These are phyloP conservation scores for Sapayoa aenigma DNA, from an alignment of 2,113 vertebrate genomes.

Conservation along the genomic window DNA sequence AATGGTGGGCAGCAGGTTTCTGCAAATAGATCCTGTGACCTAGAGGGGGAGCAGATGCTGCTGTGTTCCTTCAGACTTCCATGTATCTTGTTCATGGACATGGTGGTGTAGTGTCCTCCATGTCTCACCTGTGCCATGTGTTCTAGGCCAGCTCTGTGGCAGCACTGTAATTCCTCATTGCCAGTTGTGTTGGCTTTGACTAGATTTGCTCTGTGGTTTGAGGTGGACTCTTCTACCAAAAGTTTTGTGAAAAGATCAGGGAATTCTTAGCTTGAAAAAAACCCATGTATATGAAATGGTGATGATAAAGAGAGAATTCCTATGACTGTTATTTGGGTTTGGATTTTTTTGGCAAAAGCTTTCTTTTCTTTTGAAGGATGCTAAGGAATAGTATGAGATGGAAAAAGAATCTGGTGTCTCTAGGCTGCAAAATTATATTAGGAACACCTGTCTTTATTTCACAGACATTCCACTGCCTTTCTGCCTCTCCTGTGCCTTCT, in stretches of 20 bases:
- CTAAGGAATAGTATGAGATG: neutral
- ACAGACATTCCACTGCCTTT: neutral
- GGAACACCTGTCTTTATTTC: neutral
- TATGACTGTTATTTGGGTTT: neutral
- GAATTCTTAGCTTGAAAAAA: neutral
- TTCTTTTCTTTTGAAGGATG: neutral
- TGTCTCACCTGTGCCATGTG: fast-evolving
- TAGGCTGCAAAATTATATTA: neutral
- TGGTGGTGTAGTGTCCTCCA: neutral
- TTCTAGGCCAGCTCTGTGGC: neutral
- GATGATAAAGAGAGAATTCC: neutral
- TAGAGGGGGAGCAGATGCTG: neutral
- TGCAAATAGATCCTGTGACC: neutral
- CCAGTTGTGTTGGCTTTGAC: neutral
- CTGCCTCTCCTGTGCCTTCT: neutral
- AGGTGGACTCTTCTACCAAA: neutral
- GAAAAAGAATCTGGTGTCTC: neutral
- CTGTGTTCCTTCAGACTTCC: neutral
- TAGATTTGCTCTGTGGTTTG: neutral
- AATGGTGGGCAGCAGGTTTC: neutral
- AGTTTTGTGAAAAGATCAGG: neutral
- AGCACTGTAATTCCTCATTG: neutral
- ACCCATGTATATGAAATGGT: neutral
- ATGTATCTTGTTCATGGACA: neutral
- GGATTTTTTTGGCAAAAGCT: neutral